These are phyloP conservation scores for Pomacea maculata DNA, from an alignment of 1,140 invertebrate species.

Conservation along the genomic window DNA sequence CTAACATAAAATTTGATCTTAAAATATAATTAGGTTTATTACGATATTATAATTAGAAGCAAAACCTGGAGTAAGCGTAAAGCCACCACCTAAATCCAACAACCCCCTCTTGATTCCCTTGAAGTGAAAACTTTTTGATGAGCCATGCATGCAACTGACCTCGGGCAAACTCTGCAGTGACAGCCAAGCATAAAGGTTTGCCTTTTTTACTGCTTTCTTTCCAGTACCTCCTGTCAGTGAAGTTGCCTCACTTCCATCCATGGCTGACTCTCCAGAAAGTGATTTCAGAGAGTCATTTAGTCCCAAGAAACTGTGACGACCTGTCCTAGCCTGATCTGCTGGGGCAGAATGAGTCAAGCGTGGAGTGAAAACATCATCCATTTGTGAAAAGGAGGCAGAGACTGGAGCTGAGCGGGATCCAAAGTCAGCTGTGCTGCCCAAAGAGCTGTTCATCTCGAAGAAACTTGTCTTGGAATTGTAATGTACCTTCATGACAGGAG, in stretches of 20 bases:
- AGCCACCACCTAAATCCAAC: too few relatives aligned
- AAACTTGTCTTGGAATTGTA: conserved; percentile 58
- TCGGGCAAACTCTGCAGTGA: conserved; percentile 95
- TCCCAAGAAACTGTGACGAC: too few relatives aligned
- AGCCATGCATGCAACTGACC: conserved; percentile 67
- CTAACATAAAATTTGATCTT: too few relatives aligned
- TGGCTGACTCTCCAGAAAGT: not conserved
- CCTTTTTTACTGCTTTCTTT: conserved; percentile 78
- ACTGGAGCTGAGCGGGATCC: not conserved
- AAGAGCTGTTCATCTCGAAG: conserved; percentile 8
- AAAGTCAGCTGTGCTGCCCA: conserved; percentile 5
- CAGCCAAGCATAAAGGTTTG: conserved; percentile 93
- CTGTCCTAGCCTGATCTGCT: too few relatives aligned
- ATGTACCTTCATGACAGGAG: conserved; percentile 49
- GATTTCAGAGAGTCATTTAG: not conserved
- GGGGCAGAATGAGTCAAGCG: not conserved
- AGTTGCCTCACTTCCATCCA: not conserved
- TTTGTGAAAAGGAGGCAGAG: not conserved
- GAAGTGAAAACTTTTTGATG: too few relatives aligned
- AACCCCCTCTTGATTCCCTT: too few relatives aligned
- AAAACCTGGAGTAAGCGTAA: too few relatives aligned
- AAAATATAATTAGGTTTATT: too few relatives aligned
- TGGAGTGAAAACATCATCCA: conserved; percentile 14
- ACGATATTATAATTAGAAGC: too few relatives aligned
- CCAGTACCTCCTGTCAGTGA: conserved; percentile 12